Percentiles rank a stretch among this genome's conserved stretches.
phyloP scores from a whole-genome alignment of 2,113 vertebrate genomes.

The Megaptera novaeangliae region DNA sequence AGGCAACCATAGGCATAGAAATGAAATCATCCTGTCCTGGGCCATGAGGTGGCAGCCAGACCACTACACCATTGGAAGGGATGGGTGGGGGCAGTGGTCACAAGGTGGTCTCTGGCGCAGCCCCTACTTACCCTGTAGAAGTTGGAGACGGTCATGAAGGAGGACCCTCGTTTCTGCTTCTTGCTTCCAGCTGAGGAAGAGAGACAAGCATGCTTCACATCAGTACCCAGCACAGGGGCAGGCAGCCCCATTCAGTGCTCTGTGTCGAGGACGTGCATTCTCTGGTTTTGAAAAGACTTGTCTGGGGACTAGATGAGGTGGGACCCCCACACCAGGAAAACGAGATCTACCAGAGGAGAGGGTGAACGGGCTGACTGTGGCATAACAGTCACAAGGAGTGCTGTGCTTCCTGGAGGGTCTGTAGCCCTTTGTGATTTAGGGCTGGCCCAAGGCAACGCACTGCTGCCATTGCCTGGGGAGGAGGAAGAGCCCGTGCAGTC shows the following conservation, averaged over 20 bases:
- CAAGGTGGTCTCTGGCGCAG: background rate
- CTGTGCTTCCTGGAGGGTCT: background rate
- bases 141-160: constrained; percentile 65
- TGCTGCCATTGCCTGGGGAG: background rate
- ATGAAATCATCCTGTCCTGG: background rate
- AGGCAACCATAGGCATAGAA: background rate
- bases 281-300: background rate
- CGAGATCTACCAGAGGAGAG: background rate
- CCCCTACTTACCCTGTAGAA: constrained; percentile 56
- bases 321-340: background rate
- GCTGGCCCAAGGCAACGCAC: background rate
- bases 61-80: background rate
- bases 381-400: background rate
- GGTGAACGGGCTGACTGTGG: background rate
- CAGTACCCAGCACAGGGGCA: background rate
- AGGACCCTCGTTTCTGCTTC: constrained; percentile 65
- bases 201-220: background rate
- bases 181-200: constrained; percentile 58
- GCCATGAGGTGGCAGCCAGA: background rate
- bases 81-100: background rate
- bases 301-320: background rate
- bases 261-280: background rate
- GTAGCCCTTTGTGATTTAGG: background rate
- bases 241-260: background rate
- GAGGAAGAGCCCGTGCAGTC: background rate